A percentile compares a stretch with the other conserved stretches of the same genome.
Evolutionary conservation across 2,888 invertebrate genomes (phyloP).

Genomic region (Melolontha melolontha): DNA sequence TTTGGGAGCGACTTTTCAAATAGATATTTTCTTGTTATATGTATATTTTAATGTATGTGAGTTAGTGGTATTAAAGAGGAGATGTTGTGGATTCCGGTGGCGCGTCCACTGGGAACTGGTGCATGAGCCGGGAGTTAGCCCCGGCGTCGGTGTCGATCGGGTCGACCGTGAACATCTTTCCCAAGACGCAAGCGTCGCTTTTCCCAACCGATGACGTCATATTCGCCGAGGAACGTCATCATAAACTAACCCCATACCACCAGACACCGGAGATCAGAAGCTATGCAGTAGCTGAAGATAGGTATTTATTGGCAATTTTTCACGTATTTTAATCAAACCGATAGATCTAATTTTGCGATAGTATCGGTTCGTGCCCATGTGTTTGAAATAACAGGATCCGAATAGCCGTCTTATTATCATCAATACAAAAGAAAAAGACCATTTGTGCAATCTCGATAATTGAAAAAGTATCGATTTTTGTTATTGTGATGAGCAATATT

Average conservation of each 20-base stretch:
- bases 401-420: neutral
- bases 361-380: too few species aligned
- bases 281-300: conserved; percentile 41
- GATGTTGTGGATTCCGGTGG: conserved; percentile 22
- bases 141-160: conserved; percentile 59
- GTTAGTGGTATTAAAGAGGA: neutral
- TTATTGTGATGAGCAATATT: neutral
- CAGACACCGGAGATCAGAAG: conserved; percentile 29
- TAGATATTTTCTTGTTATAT: too few species aligned
- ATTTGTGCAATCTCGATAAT: conserved; percentile 36
- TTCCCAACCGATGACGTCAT: conserved; percentile 55
- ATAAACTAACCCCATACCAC: conserved; percentile 49
- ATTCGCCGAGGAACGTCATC: conserved; percentile 54
- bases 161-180: conserved; percentile 59
- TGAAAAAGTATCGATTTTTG: conserved; percentile 34
- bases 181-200: conserved; percentile 57
- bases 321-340: conserved; percentile 22
- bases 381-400: neutral
- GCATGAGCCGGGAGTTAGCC: conserved; percentile 56
- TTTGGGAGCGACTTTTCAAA: too few species aligned
- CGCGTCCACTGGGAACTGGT: conserved; percentile 53
- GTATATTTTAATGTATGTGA: neutral
- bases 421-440: conserved; percentile 22
- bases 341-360: conserved; percentile 7
- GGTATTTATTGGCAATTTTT: conserved; percentile 31